A percentile compares a stretch with the other conserved stretches of the same genome.
These are phyloP conservation scores for Onychomys arenicola DNA, from an alignment of 2,797 vertebrate species.

Conservation along the genomic window DNA sequence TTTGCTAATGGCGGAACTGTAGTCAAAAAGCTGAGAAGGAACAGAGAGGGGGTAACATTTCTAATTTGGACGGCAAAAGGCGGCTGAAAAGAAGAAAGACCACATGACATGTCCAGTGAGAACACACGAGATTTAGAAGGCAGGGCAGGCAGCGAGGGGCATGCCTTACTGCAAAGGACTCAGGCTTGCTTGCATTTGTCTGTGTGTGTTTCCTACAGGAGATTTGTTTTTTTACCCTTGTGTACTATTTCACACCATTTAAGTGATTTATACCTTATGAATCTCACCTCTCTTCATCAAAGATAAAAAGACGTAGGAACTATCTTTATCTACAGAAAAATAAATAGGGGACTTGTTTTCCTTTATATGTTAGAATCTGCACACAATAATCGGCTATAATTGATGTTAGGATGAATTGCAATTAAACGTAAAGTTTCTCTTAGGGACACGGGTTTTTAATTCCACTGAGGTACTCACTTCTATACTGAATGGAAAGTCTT, in stretches of 20 bases:
- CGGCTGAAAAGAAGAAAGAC: neutral
- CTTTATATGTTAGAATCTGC: neutral
- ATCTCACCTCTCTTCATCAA: neutral
- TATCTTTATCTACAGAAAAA: neutral
- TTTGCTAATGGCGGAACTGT: neutral
- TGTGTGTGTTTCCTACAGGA: neutral
- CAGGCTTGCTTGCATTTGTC: neutral
- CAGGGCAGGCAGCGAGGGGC: neutral
- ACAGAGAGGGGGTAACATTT: neutral
- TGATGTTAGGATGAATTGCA: neutral
- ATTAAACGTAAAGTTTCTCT: slow-evolving; percentile 50
- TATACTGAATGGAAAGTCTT: neutral
- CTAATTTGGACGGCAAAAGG: neutral
- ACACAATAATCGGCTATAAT: neutral
- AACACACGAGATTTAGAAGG: neutral
- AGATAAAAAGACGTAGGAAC: neutral
- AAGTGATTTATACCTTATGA: neutral
- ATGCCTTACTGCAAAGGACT: neutral
- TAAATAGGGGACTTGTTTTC: neutral
- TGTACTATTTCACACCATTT: neutral
- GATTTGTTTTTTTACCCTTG: neutral
- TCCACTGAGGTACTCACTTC: neutral
- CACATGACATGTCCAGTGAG: neutral
- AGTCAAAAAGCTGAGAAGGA: slow-evolving; percentile 39
- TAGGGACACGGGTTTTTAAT: slow-evolving; percentile 19